A percentile compares a stretch with the other conserved stretches of the same genome.
These are phyloP conservation scores for Eufriesea mexicana DNA, from an alignment of 1,140 invertebrate species.

Conservation along the genomic window DNA sequence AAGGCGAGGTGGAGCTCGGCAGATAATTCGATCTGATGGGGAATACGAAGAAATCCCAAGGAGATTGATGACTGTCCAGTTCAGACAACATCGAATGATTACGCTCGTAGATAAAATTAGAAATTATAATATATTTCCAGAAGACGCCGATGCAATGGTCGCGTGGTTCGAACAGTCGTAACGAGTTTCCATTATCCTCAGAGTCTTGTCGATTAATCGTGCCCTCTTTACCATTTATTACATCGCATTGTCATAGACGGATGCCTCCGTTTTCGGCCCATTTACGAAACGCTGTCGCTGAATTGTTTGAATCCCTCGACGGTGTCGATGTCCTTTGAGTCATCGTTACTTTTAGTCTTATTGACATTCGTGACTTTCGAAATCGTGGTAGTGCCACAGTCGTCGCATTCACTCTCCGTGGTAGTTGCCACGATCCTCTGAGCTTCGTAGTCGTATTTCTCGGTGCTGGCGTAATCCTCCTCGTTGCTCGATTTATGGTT, in stretches of 20 bases:
- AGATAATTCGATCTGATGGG: constrained; percentile 22
- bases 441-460: constrained; percentile 51
- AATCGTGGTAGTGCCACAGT: constrained; percentile 7
- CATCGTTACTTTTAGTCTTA: background rate
- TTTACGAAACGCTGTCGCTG: constrained; percentile 61
- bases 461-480: constrained; percentile 55
- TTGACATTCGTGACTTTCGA: background rate
- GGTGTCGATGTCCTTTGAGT: constrained; percentile 61
- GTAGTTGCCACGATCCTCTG: constrained; percentile 55
- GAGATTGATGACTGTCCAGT: background rate
- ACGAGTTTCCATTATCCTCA: background rate
- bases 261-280: background rate
- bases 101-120: background rate
- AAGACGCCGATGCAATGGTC: background rate
- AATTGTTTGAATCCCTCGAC: constrained; percentile 69
- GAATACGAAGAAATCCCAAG: constrained; percentile 23
- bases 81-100: background rate
- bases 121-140: background rate
- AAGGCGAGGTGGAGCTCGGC: constrained; percentile 60
- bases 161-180: background rate
- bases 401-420: constrained; percentile 11
- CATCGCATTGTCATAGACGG: background rate
- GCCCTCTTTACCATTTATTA: background rate
- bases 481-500: constrained; percentile 54
- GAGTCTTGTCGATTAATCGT: too few relatives aligned